Conservation (phyloP, 2,888 invertebrate species). For the Parnassius glacialis region DNA sequence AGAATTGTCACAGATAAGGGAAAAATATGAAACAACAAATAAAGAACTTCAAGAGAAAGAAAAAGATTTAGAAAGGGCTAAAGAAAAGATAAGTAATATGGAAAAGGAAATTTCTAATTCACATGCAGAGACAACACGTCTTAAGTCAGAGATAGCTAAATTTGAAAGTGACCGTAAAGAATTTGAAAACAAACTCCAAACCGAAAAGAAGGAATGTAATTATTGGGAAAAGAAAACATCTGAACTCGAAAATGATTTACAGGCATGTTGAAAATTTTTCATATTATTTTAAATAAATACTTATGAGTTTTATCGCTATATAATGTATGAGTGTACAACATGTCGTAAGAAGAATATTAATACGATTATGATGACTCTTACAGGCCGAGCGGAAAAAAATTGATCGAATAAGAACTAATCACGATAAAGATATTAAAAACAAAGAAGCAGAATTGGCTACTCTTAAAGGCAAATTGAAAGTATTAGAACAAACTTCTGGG, state of each 20-base stretch:
- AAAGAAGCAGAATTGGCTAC: constrained; percentile 89
- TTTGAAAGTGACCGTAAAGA: constrained; percentile 81
- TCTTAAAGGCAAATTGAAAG: constrained; percentile 86
- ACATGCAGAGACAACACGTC: constrained; percentile 63
- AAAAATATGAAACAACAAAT: constrained; percentile 57
- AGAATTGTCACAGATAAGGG: constrained; percentile 75
- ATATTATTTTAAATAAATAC: not conserved
- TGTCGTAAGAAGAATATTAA: not conserved
- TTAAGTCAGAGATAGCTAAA: constrained; percentile 70
- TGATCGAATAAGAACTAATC: constrained; percentile 84
- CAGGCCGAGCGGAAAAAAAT: constrained; percentile 84
- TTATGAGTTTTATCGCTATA: not conserved
- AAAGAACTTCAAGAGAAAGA: constrained; percentile 64
- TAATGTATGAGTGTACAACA: not conserved
- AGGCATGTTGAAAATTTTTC: constrained; percentile 46
- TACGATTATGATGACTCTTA: constrained; percentile 28
- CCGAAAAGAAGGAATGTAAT: constrained; percentile 82
- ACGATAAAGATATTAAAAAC: constrained; percentile 88
- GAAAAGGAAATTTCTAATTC: constrained; percentile 67
- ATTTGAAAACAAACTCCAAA: constrained; percentile 82
- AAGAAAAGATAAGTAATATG: constrained; percentile 63
- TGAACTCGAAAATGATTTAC: constrained; percentile 82
- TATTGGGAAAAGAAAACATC: constrained; percentile 84
- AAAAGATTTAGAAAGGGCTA: constrained; percentile 53
- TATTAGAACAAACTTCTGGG: constrained; percentile 82